phyloP scores from a whole-genome alignment of 2,113 vertebrate genomes.

The Sebastes fasciatus region DNA sequence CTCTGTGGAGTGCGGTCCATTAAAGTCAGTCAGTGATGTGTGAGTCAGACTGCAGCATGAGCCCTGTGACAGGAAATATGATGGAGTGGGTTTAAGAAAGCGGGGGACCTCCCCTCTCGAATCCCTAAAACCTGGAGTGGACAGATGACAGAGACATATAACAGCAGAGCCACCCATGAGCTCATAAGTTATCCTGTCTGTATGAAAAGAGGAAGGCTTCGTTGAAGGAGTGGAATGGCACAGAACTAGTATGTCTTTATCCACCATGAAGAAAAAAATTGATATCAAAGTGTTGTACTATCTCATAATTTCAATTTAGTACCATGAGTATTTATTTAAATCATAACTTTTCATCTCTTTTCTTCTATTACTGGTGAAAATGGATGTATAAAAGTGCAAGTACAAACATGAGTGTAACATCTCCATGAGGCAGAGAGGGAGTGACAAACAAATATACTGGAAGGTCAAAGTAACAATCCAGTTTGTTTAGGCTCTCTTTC shows the following conservation, averaged over 20 bases:
- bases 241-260: background rate
- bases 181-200: conserved; percentile 50
- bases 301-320: too few species aligned
- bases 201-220: conserved; percentile 6
- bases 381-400: background rate
- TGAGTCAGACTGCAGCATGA: conserved; percentile 17
- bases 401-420: background rate
- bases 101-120: background rate
- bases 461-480: background rate
- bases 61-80: conserved; percentile 39
- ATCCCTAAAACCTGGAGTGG: conserved; percentile 10
- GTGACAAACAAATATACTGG: background rate
- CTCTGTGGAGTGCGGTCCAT: conserved; percentile 24
- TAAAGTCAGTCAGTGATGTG: conserved; percentile 39
- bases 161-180: conserved; percentile 65
- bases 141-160: conserved; percentile 64
- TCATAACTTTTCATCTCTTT: background rate
- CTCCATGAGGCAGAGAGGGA: background rate
- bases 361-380: background rate
- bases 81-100: conserved; percentile 46
- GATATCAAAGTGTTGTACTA: background rate
- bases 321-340: background rate
- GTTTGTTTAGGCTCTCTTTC: conserved; percentile 3
- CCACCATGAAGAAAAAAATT: background rate
- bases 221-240: background rate